Base-by-base conservation (phyloP, 2,113 vertebrate species). In the Mandrillus leucophaeus region DNA sequence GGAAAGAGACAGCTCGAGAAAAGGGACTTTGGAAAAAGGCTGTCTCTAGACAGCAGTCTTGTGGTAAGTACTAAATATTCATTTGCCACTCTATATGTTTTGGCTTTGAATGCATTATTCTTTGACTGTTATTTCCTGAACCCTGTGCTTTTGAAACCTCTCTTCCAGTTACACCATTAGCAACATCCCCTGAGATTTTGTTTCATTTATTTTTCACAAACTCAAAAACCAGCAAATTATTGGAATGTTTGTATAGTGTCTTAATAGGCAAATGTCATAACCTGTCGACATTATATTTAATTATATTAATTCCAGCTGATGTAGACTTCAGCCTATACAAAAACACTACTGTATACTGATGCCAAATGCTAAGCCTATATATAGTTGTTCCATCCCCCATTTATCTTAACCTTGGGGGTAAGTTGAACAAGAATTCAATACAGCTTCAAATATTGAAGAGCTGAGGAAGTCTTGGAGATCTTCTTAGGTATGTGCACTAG, bases 1-100 rank as follows among this genome's bases (percentile, higher is more conserved):
- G 97, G 98, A 98, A 99, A 98, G 98, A 98, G 98, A 97, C 99
- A 99, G 95, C 98, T 98, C 94, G 98, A 99, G 96, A 99, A 98
- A 98, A 99, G 98, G 66, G 98, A 99, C 95, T 98, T 98, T 97
- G 98, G 99, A 80, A 99, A 99, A 98, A 98, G 99, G 80, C 97
- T 99, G 94, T 99, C 99, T 98, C 98, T 99, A 97, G 99, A 99
- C 97, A 99, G 99, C 98, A 98, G 99, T 98, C 98, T 99, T 59
- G 98, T 98, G 99, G 99, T 99, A 98, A 99, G 99, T 98, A 98
- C 97, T 92, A 97, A 97, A 96, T 98, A 97, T 98, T 98, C 79
- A 96, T 98, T 98, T 97, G 96, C 50, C 93, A 73, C 92, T 97
- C 84, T 97, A 45, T 97, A 89, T 98, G 18, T 97, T 98, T 98